Evolutionary conservation across 2,888 invertebrate species (phyloP).

Genomic region (Chromoteleia sp.): DNA sequence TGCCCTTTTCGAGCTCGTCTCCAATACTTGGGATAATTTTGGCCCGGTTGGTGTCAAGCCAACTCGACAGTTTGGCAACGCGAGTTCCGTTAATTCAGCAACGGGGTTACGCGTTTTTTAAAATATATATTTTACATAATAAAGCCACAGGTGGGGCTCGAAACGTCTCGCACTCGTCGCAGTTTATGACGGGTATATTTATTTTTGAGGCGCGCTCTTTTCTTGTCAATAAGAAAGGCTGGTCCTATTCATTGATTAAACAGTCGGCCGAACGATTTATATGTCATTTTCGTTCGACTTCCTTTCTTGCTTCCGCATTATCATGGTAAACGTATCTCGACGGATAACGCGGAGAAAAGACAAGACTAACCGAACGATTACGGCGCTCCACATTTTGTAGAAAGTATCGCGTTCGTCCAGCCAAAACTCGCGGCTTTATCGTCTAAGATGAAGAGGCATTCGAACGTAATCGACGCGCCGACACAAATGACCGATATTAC

Average conservation of each 20-base stretch:
- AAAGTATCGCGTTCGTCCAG: slow-evolving; percentile 58
- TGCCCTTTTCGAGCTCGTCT: slow-evolving; percentile 41
- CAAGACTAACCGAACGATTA: slow-evolving; percentile 56
- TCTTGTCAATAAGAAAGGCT: too few species aligned
- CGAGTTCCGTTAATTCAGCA: background rate
- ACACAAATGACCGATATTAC: slow-evolving; percentile 27
- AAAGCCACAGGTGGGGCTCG: background rate
- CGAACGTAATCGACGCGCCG: slow-evolving; percentile 31
- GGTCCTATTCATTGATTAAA: too few species aligned
- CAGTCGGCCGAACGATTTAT: too few species aligned
- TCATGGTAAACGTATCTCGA: background rate
- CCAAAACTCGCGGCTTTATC: slow-evolving; percentile 52
- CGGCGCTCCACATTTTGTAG: slow-evolving; percentile 56
- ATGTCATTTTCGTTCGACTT: too few species aligned
- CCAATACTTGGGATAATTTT: slow-evolving; percentile 37
- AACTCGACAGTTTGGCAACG: slow-evolving; percentile 22
- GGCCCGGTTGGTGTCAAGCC: slow-evolving; percentile 42
- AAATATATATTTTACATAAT: background rate
- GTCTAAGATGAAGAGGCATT: slow-evolving; percentile 45
- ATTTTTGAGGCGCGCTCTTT: too few species aligned
- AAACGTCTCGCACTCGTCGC: too few species aligned
- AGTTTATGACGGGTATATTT: too few species aligned
- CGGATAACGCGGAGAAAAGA: slow-evolving; percentile 24
- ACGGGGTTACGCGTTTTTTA: background rate
- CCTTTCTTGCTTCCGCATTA: background rate